phyloP scores from a whole-genome alignment of 1,140 invertebrate genomes.

The Bombus waltoni region DNA sequence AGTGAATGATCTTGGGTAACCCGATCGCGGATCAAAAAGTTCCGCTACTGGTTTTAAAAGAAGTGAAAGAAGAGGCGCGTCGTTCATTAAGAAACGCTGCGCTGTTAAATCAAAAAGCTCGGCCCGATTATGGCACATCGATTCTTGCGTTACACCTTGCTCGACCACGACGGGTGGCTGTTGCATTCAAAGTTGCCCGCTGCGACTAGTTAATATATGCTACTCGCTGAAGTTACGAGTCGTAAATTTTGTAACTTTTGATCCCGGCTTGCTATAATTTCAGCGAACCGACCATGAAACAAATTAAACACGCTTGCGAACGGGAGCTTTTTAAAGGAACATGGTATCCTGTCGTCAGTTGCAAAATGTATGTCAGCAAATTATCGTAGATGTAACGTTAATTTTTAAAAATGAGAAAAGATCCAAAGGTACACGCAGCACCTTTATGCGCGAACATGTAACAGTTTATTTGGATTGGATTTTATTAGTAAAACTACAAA shows the following conservation, averaged over 20 bases:
- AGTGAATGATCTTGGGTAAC: conserved; percentile 14
- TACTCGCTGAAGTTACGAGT: background rate
- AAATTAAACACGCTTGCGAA: conserved; percentile 23
- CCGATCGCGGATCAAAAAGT: conserved; percentile 17
- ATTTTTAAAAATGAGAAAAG: background rate
- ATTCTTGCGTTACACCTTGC: conserved; percentile 46
- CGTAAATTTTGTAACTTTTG: conserved; percentile 45
- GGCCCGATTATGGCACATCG: conserved; percentile 42
- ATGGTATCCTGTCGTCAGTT: background rate
- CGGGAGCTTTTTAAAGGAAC: conserved; percentile 11
- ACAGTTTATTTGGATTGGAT: background rate
- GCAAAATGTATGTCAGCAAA: background rate
- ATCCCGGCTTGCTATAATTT: conserved; percentile 18
- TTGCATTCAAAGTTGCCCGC: conserved; percentile 32
- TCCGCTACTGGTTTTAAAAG: conserved; percentile 36
- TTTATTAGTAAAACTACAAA: background rate
- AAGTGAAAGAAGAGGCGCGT: conserved; percentile 7
- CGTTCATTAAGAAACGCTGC: conserved; percentile 18
- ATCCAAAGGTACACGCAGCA: background rate
- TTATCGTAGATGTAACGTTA: background rate
- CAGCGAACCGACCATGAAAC: background rate
- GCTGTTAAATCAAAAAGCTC: conserved; percentile 54
- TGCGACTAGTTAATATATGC: conserved; percentile 30
- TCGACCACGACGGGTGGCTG: conserved; percentile 23
- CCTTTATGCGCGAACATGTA: background rate